These are phyloP conservation scores for Patella vulgata DNA, from an alignment of 1,140 invertebrate genomes.

Conservation along the genomic window DNA sequence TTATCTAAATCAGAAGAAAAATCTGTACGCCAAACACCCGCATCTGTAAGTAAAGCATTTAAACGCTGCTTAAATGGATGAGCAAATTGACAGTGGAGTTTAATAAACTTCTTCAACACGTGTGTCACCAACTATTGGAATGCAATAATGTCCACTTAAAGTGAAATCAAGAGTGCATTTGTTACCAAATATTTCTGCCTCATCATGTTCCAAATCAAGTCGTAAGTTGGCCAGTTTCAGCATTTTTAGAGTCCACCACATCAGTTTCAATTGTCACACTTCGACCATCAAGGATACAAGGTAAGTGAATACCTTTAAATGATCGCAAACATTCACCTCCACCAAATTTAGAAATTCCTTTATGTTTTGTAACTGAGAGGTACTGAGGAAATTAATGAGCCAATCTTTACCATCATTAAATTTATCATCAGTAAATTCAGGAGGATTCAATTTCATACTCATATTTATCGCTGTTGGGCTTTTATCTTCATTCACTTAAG, in stretches of 20 bases:
- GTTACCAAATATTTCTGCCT: constrained; percentile 20
- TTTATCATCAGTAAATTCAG: no score
- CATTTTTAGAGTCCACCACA: constrained; percentile 29
- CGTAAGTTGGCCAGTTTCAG: constrained; percentile 25
- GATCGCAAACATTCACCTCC: no score
- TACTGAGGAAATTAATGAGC: no score
- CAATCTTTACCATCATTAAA: no score
- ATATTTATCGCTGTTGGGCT: no score
- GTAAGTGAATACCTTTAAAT: no score
- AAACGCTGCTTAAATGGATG: constrained; percentile 13
- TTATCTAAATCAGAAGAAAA: not conserved
- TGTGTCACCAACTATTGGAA: constrained; percentile 21
- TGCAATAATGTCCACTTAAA: constrained; percentile 19
- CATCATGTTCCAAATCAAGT: constrained; percentile 33
- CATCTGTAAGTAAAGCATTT: constrained; percentile 13
- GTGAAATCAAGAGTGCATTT: constrained; percentile 15
- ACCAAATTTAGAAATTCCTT: constrained; percentile 33
- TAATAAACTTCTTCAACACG: no score
- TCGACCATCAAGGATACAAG: no score
- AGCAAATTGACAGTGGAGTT: constrained; percentile 21
- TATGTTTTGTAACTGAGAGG: constrained; percentile 7
- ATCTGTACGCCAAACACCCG: not conserved
- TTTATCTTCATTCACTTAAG: no score
- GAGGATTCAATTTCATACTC: no score
- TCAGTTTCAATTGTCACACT: constrained; percentile 20